These are phyloP conservation scores for Anoplolepis gracilipes DNA, from an alignment of 1,140 invertebrate genomes.

Conservation along the genomic window DNA sequence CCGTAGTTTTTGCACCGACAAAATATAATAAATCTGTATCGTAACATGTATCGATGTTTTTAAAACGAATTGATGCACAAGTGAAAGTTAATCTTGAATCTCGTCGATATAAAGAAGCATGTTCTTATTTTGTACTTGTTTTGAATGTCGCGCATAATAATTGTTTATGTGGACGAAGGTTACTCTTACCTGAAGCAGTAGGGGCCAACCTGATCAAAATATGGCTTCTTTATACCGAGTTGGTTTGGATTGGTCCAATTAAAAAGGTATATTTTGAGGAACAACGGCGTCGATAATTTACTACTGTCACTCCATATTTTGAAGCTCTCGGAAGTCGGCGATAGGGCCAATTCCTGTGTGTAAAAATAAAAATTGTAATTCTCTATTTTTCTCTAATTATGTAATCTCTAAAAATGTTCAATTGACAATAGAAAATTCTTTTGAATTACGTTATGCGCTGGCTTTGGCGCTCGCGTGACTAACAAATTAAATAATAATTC, in stretches of 20 bases:
- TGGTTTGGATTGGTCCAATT: slow-evolving; percentile 88
- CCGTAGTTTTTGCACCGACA: not conserved
- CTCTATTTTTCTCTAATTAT: too few relatives aligned
- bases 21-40: not conserved
- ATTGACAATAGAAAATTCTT: too few relatives aligned
- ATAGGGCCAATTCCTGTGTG: slow-evolving; percentile 79
- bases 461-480: too few relatives aligned
- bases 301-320: slow-evolving; percentile 85
- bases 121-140: not conserved
- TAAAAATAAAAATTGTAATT: not conserved
- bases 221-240: slow-evolving; percentile 84
- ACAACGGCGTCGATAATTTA: slow-evolving; percentile 83
- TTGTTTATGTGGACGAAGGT: not conserved
- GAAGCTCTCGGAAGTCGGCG: slow-evolving; percentile 81
- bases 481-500: too few relatives aligned
- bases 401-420: too few relatives aligned
- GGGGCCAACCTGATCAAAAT: slow-evolving; percentile 88
- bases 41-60: not conserved
- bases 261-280: slow-evolving; percentile 87
- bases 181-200: slow-evolving; percentile 88
- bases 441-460: too few relatives aligned
- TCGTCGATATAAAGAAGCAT: not conserved
- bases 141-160: not conserved
- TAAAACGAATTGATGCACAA: not conserved
- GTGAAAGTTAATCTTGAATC: not conserved